Conservation (phyloP, 1,140 invertebrate genomes). For the Zaprionus vittiger region DNA sequence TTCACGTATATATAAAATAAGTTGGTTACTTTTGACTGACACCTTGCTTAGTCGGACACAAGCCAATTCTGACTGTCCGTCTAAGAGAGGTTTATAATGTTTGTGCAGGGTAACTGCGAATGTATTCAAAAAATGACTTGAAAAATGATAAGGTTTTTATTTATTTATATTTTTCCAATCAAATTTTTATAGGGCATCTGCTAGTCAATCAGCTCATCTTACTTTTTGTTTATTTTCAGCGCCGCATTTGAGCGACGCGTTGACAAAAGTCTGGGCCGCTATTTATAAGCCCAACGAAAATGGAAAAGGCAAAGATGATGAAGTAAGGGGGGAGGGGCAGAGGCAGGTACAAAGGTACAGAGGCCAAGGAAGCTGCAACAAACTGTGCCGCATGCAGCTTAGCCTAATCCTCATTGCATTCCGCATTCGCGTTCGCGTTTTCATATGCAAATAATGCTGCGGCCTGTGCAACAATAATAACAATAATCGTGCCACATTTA, state of each 20-base stretch:
- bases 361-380: constrained; percentile 1
- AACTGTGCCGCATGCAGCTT: constrained; percentile 15
- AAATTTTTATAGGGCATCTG: constrained; percentile 15
- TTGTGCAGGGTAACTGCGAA: no score
- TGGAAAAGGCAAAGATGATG: constrained; percentile 18
- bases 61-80: no score
- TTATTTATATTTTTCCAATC: background rate
- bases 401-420: constrained; percentile 14
- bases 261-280: constrained; percentile 67
- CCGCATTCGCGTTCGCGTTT: constrained; percentile 29
- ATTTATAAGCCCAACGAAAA: constrained; percentile 62
- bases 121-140: no score
- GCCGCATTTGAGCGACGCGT: constrained; percentile 49
- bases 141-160: background rate
- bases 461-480: constrained; percentile 75
- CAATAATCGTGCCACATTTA: constrained; percentile 82
- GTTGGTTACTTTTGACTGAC: no score
- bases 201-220: background rate
- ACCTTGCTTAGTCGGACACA: no score
- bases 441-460: constrained; percentile 70
- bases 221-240: constrained; percentile 46
- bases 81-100: no score
- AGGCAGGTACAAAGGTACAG: background rate
- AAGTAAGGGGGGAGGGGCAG: background rate
- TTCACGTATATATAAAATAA: no score